A percentile compares a stretch with the other conserved stretches of the same genome.
Conservation (phyloP, 2,797 vertebrate species). For the Sebastolobus altivelis region DNA sequence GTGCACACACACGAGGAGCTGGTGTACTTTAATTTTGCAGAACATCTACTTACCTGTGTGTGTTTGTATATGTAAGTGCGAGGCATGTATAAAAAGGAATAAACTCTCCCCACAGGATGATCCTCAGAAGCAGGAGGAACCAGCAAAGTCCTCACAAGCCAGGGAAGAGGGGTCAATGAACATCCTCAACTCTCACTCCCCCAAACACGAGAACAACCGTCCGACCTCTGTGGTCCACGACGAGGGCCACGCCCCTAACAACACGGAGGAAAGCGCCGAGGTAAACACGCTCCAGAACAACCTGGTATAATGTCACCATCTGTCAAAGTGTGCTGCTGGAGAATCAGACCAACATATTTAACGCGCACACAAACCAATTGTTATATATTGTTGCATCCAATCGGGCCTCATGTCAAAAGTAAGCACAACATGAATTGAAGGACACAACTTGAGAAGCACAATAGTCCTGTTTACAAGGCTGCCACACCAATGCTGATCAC, state of each 20-base stretch:
- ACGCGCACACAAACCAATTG: slow-evolving; percentile 25
- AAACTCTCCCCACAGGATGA: slow-evolving; percentile 84
- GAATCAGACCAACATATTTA: slow-evolving; percentile 47
- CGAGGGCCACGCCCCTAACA: slow-evolving; percentile 67
- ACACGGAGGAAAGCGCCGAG: slow-evolving; percentile 83
- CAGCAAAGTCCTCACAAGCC: slow-evolving; percentile 87
- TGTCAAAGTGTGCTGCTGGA: slow-evolving; percentile 37
- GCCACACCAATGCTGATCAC: slow-evolving; percentile 65
- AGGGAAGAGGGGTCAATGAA: slow-evolving; percentile 92
- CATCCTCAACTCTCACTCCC: slow-evolving; percentile 92
- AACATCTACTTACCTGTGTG: neutral
- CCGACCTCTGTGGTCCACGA: slow-evolving; percentile 76
- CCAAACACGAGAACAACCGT: slow-evolving; percentile 90
- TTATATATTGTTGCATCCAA: slow-evolving; percentile 44
- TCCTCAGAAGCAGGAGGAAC: slow-evolving; percentile 91
- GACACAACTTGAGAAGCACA: slow-evolving; percentile 76
- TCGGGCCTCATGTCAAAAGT: slow-evolving; percentile 59
- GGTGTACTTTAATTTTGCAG: neutral
- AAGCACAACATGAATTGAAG: slow-evolving; percentile 68
- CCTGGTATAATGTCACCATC: slow-evolving; percentile 85
- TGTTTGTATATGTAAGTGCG: neutral
- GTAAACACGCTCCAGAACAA: slow-evolving; percentile 95
- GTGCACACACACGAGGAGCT: neutral
- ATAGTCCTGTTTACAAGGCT: slow-evolving; percentile 75
- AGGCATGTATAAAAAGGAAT: slow-evolving; percentile 19